A percentile compares a stretch with the other conserved stretches of the same genome.
Conservation (phyloP, 2,113 vertebrate species). For the Raja brachyura region DNA sequence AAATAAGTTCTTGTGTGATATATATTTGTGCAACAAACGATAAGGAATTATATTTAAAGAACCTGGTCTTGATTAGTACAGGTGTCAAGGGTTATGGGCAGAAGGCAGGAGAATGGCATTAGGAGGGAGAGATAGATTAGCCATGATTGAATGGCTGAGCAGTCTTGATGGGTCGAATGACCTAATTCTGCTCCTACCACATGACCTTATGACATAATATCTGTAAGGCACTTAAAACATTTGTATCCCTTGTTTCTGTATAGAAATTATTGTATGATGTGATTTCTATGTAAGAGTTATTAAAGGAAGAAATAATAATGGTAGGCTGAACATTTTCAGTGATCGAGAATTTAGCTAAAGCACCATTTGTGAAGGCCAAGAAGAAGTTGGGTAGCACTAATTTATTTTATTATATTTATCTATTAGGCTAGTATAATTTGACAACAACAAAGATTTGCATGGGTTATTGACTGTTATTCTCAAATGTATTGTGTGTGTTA, state of each 20-base stretch:
- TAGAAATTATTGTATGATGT: not conserved
- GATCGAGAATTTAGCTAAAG: not conserved
- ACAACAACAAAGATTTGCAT: not conserved
- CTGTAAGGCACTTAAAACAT: not conserved
- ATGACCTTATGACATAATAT: not conserved
- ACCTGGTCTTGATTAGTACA: not conserved
- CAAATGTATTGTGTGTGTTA: not conserved
- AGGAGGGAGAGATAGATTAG: too few species aligned
- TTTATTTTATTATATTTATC: too few species aligned
- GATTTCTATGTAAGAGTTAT: not conserved
- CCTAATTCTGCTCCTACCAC: too few species aligned
- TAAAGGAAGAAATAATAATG: not conserved
- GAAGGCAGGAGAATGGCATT: too few species aligned
- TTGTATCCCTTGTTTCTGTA: not conserved
- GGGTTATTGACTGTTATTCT: not conserved
- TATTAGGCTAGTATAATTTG: not conserved
- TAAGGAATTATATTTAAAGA: not conserved
- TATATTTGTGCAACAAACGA: not conserved
- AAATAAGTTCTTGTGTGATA: not conserved
- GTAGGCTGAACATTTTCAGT: not conserved
- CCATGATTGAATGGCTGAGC: too few species aligned
- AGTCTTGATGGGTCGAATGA: too few species aligned
- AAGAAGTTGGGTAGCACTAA: too few species aligned
- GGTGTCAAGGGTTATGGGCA: too few species aligned
- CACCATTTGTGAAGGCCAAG: not conserved